These are phyloP conservation scores for Drosophila lowei DNA, from an alignment of 1,140 invertebrate genomes.

Conservation along the genomic window DNA sequence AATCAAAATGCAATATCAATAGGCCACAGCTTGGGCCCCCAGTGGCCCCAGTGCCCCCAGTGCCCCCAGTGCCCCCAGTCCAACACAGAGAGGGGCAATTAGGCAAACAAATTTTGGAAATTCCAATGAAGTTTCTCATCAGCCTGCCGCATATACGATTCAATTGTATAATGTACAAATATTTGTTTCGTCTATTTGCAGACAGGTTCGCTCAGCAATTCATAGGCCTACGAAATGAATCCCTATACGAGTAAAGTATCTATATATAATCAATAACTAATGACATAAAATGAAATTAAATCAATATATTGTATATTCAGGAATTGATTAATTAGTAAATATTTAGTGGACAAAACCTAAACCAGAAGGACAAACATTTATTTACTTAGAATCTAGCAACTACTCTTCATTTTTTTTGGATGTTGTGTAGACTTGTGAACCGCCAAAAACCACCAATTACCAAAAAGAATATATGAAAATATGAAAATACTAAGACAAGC, in stretches of 20 bases:
- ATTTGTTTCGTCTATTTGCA: constrained; percentile 2
- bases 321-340: constrained; percentile 66
- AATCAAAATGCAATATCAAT: constrained; percentile 55
- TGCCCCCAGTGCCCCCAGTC: no score
- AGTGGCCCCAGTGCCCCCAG: no score
- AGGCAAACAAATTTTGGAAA: not conserved
- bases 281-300: constrained; percentile 27
- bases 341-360: constrained; percentile 23
- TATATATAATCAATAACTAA: constrained; percentile 22
- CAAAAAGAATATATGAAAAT: not conserved
- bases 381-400: constrained; percentile 36
- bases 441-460: constrained; percentile 38
- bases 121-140: not conserved
- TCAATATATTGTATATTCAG: constrained; percentile 58
- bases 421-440: constrained; percentile 44
- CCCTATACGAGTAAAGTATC: no score
- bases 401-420: constrained; percentile 32
- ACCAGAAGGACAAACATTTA: constrained; percentile 9
- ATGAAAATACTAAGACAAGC: constrained; percentile 18
- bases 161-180: not conserved
- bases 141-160: no score
- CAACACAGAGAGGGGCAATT: not conserved
- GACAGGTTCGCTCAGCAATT: constrained; percentile 29
- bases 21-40: not conserved
- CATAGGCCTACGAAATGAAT: not conserved